Base-by-base conservation (phyloP, 1,140 invertebrate species). In the Cydia strobilella region DNA sequence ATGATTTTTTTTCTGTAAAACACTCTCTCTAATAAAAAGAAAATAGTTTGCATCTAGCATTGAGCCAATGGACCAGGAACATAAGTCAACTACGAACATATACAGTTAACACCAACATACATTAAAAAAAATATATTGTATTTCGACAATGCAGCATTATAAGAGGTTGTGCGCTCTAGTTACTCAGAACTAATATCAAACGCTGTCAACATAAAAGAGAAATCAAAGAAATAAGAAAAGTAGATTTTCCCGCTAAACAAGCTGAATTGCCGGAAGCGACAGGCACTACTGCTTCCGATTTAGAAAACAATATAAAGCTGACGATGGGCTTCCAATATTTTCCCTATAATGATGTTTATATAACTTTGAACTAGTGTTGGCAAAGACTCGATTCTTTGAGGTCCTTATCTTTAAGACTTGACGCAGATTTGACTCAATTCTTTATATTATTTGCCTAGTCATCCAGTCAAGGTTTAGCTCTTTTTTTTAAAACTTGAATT, bases 241-340 rank as follows among this genome's bases (percentile, higher is more conserved):
- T 82, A 81, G 79, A 85, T 80, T 84, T 83, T 86, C 79, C 84
- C 80, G 76, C 83, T 83, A 84, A 87, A 85, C 83, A 86, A 84
- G 82, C 83, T 83, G 82, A 86, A 86, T 82, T 79, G 81, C 84
- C 82, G 86, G 87, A 88, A 85, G 80, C 82, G 80, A 80, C 80
- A 84, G 82, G 80, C 85, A 84, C 84, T 84, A 83, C 83, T 79
- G 81, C 71, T 88, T 86, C 87, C 86, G 83, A 84, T 89, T 84
- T 85, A 83, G 84, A 86, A 88, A 87, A 85, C 84, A 87, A 85
- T 84, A 85, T 83, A 81, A 82, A 83, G 81, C 82, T 84, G 83
- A 83, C 82, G 77, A 84, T 84, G 80, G 76, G 74, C 66, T 74
- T 73, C 74, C 81, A 81, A 84, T 82, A 84, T 86, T 85, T 86